Evolutionary conservation across 2,888 invertebrate species (phyloP).

Genomic region (Axea sp.): DNA sequence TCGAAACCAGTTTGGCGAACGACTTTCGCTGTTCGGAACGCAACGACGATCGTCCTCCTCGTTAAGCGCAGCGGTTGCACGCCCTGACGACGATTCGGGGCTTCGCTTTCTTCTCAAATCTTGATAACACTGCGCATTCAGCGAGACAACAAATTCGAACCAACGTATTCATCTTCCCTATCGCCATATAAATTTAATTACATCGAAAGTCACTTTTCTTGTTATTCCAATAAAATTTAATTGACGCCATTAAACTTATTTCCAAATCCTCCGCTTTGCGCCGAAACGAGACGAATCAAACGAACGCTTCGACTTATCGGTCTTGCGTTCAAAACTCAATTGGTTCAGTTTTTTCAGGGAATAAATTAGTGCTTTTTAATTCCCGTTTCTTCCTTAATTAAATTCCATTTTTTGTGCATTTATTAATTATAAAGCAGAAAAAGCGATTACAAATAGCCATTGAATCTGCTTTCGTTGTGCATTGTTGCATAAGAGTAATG

Average conservation of each 20-base stretch:
- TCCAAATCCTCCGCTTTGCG: no score
- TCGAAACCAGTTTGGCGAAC: conserved; percentile 56
- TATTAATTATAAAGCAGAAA: no score
- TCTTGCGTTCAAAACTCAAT: no score
- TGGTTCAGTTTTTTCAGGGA: no score
- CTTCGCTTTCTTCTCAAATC: conserved; percentile 53
- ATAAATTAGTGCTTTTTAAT: no score
- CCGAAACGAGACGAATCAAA: no score
- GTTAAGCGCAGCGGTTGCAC: conserved; percentile 44
- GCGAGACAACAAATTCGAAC: conserved; percentile 29
- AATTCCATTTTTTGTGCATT: no score
- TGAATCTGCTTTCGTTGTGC: no score
- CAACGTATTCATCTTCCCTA: conserved; percentile 22
- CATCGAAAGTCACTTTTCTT: conserved; percentile 24
- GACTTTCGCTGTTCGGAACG: conserved; percentile 56
- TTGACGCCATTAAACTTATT: conserved; percentile 4
- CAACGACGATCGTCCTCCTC: conserved; percentile 43
- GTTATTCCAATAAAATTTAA: conserved; percentile 26
- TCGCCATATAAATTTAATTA: conserved; percentile 18
- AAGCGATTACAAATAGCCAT: no score
- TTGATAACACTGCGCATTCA: conserved; percentile 27
- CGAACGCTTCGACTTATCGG: no score
- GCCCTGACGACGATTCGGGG: conserved; percentile 34
- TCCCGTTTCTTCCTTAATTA: no score
- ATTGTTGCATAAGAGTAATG: conserved; percentile 48